phyloP scores from a whole-genome alignment of 2,797 vertebrate species.

The Gallinago nigripennis region DNA sequence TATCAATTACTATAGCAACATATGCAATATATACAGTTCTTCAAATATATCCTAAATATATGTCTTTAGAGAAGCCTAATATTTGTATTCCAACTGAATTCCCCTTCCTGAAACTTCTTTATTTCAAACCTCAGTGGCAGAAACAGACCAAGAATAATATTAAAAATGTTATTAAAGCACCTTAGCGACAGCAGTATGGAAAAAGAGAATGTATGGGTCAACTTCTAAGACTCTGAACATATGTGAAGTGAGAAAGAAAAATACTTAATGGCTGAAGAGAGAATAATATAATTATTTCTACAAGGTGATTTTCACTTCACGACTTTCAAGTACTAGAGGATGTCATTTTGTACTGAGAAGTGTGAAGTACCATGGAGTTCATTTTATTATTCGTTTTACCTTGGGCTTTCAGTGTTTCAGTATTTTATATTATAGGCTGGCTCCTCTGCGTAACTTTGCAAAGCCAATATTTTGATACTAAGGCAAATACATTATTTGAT shows the following conservation, averaged over 20 bases:
- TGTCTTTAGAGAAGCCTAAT: slow-evolving; percentile 32
- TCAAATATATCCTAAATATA: neutral
- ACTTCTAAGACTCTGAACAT: slow-evolving; percentile 41
- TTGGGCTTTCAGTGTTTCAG: neutral
- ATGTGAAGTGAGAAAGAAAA: slow-evolving; percentile 58
- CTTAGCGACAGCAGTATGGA: slow-evolving; percentile 19
- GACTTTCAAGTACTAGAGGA: slow-evolving; percentile 55
- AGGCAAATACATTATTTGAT: slow-evolving; percentile 24
- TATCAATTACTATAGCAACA: neutral
- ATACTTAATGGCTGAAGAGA: slow-evolving; percentile 54
- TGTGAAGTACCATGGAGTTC: slow-evolving; percentile 44
- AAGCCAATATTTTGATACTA: slow-evolving; percentile 48
- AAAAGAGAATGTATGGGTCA: slow-evolving; percentile 47
- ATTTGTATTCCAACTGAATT: slow-evolving; percentile 37
- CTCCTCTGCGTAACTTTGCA: slow-evolving; percentile 4
- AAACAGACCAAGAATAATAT: slow-evolving; percentile 47
- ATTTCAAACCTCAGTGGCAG: slow-evolving; percentile 51
- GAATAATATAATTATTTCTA: slow-evolving; percentile 69
- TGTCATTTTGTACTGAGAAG: slow-evolving; percentile 53
- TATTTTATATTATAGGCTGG: slow-evolving; percentile 33
- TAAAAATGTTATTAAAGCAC: slow-evolving; percentile 21
- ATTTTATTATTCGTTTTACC: slow-evolving; percentile 61
- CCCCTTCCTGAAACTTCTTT: slow-evolving; percentile 22
- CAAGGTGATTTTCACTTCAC: slow-evolving; percentile 63
- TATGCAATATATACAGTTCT: neutral